phyloP scores from a whole-genome alignment of 2,113 vertebrate genomes.

The Toxotes chatareus region DNA sequence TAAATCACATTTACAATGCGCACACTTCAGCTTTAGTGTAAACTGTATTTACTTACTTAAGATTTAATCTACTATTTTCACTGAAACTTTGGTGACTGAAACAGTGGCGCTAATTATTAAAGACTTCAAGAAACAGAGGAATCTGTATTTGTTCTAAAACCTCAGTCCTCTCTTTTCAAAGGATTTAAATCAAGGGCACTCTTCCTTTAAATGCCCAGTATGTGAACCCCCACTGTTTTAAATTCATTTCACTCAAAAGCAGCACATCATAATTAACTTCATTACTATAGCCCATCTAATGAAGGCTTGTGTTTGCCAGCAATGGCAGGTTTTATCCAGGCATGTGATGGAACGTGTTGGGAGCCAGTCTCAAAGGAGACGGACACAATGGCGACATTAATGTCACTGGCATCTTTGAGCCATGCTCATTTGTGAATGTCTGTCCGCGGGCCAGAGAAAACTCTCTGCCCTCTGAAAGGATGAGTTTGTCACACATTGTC shows the following conservation, averaged over 20 bases:
- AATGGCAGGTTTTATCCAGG: slow-evolving; percentile 55
- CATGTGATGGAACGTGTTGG: slow-evolving; percentile 72
- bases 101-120: slow-evolving; percentile 10
- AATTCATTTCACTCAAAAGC: slow-evolving; percentile 55
- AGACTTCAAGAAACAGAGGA: no score
- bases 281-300: slow-evolving; percentile 63
- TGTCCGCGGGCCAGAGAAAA: slow-evolving; percentile 75
- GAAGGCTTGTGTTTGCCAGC: slow-evolving; percentile 61
- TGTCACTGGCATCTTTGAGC: slow-evolving; percentile 81
- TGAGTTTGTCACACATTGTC: slow-evolving; percentile 78
- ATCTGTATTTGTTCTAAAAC: no score
- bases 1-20: neutral
- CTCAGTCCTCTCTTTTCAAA: no score
- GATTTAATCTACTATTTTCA: neutral
- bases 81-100: slow-evolving; percentile 21
- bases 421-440: slow-evolving; percentile 72
- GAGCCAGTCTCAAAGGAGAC: slow-evolving; percentile 68
- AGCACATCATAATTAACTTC: slow-evolving; percentile 62
- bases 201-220: slow-evolving; percentile 42
- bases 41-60: neutral
- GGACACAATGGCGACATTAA: slow-evolving; percentile 74
- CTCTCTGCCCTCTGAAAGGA: slow-evolving; percentile 75
- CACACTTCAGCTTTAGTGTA: neutral
- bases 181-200: no score
- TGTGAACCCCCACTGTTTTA: slow-evolving; percentile 43